Evolutionary conservation across 30 jellyfish, hydroid and myxozoan species (phyloP), one percentile per base, ranked within the genome.

Genomic region (Chironex yamaguchii): DNA sequence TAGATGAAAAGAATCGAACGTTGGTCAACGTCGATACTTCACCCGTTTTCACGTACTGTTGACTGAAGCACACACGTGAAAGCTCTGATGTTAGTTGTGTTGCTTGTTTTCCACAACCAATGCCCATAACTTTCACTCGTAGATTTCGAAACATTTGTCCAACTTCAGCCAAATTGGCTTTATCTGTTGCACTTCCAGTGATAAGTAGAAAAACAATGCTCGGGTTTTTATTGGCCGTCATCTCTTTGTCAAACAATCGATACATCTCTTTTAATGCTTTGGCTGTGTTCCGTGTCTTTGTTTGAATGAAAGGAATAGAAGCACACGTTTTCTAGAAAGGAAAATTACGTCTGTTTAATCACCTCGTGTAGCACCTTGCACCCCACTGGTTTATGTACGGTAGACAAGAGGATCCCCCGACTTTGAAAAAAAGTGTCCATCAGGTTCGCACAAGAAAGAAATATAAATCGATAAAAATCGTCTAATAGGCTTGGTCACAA

Each of bases 231-330:
- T 67, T 71, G 11, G 78, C 84, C 1, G 29, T 29, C 64, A 84
- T 83, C 64, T 90, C 97, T 58, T 51, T 74, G n/a, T 65, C 66
- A 67, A 89, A 90, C 26, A 95, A 36, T n/a, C 49, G 67, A 34
- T 82, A 85, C 80, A 95, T 81, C 53, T 78, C 94, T 12, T 24
- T 51, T 84, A 95, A 21, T 0, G 99, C 99, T 49, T 87, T 86
- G 2, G 96, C 97, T 36, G 97, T 78, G 81, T 95, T 89, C 63
- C 99, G 83, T 36, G 76, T 30, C 67, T 88, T 76, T 29, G 97
- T 95, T 66, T 95, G 97, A 23, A 95, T 88, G 76, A 81, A 95
- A 3, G 99, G 99, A 32, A 95, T 95, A 17, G 97, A 71, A 34
- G 95, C 77, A 75, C 99, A 95, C 1, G 86, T 50, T 89, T 85